Percentiles rank a stretch among this genome's conserved stretches.
Conservation (phyloP, 1,140 invertebrate species). For the Caenorhabditis remanei region DNA sequence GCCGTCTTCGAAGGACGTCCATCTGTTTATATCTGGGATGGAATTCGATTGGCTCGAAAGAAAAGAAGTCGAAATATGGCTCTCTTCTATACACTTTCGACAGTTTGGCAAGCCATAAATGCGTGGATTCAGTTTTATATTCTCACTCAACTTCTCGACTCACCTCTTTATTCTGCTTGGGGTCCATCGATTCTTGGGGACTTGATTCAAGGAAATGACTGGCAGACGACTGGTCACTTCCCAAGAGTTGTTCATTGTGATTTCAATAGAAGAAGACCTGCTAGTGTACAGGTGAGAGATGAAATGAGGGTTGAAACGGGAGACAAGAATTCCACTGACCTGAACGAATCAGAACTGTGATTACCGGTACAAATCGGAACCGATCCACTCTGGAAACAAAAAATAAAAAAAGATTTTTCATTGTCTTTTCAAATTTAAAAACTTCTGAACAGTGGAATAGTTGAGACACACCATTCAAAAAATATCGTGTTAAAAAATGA, state of each 20-base stretch:
- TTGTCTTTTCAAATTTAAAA: no score
- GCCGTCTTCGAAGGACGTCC: conserved; percentile 73
- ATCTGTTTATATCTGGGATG: conserved; percentile 76
- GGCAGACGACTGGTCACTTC: conserved; percentile 77
- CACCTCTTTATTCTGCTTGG: conserved; percentile 72
- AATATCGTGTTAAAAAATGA: no score
- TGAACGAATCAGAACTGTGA: no score
- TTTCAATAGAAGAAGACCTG: conserved; percentile 66
- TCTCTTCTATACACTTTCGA: conserved; percentile 73
- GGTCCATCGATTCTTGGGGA: conserved; percentile 72
- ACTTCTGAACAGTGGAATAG: no score
- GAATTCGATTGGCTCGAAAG: conserved; percentile 70
- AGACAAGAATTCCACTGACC: no score
- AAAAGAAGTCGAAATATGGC: conserved; percentile 70
- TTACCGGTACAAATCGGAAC: no score
- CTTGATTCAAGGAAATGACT: conserved; percentile 71
- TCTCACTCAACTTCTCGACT: conserved; percentile 69
- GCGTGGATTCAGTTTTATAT: conserved; percentile 55
- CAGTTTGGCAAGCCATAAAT: conserved; percentile 70
- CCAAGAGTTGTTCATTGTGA: conserved; percentile 77
- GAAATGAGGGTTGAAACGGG: not conserved
- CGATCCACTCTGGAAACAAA: no score
- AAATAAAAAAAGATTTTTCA: no score
- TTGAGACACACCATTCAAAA: no score
- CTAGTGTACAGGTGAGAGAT: conserved; percentile 59